Evolutionary conservation across 2,113 vertebrate genomes (phyloP).

Genomic region (Prionailurus bengalensis): DNA sequence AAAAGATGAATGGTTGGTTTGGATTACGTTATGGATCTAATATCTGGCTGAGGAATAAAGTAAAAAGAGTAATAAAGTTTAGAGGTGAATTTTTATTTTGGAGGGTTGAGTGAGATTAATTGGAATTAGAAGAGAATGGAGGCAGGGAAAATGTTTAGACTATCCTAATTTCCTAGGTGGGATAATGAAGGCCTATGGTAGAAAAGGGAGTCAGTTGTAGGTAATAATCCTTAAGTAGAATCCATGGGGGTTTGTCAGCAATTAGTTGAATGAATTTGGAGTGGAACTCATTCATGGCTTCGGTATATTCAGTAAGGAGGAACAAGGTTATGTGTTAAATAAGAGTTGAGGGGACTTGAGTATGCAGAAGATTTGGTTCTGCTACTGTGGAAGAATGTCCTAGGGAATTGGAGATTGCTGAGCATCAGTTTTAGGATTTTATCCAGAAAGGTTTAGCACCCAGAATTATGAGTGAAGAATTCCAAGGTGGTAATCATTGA

Average conservation of each 20-base stretch:
- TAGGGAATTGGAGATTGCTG: neutral
- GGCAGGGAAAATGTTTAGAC: neutral
- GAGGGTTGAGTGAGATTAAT: neutral
- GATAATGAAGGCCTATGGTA: neutral
- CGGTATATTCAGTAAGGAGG: neutral
- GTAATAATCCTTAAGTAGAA: neutral
- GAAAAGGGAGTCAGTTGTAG: neutral
- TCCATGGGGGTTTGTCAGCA: neutral
- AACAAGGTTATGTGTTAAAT: neutral
- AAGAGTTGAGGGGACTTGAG: neutral
- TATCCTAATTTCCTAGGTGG: conserved; percentile 41
- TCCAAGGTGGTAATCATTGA: neutral
- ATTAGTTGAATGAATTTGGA: neutral
- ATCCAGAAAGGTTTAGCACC: neutral
- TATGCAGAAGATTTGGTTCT: neutral
- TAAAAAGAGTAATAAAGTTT: conserved; percentile 41
- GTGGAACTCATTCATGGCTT: neutral
- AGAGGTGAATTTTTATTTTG: conserved; percentile 21
- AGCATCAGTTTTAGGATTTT: conserved; percentile 1
- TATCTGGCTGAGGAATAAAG: conserved; percentile 20
- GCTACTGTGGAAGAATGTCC: neutral
- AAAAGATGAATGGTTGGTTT: conserved; percentile 6
- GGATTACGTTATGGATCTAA: neutral
- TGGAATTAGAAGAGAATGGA: neutral
- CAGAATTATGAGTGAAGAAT: conserved; percentile 15